Evolutionary conservation across 2,113 vertebrate genomes (phyloP), one percentile per base, ranked within the genome.

Genomic region (Macheiramphus alcinus): DNA sequence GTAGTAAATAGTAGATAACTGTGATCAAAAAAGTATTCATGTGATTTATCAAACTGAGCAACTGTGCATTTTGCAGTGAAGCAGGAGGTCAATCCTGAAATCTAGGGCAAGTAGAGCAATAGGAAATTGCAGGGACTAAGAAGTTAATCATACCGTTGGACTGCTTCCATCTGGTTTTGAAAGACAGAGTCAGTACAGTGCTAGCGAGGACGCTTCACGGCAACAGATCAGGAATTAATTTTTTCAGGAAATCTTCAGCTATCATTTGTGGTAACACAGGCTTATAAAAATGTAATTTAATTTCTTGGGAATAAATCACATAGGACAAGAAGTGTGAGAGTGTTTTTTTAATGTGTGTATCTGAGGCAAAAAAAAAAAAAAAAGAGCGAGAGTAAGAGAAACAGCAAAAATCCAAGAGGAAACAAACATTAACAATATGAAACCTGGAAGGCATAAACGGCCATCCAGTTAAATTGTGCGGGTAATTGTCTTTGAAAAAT

Each of bases 71-170:
- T 98, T 97, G 94, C 97, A 98, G 97, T 97, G 97, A 97, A 96
- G 94, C 97, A 86, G 96, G 98, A 98, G 98, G 98, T 98, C 98
- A 98, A 85, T 98, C 97, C 97, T 94, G 96, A 98, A 98, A 98
- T 98, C 97, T 97, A 94, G 96, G 98, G 97, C 97, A 97, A 97
- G 97, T 85, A 91, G 95, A 97, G 97, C 96, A 92, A 74, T 84
- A 97, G 97, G 97, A 98, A 98, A 98, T 98, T 97, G 97, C 93
- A 55, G 91, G 94, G 95, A 94, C 97, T 98, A 93, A 97, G 97
- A 98, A 98, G 98, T 98, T 98, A 98, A 98, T 98, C 98, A 98
- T 96, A 70, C 91, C 74, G 68, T 95, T 97, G 90, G 97, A 98
- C 97, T 75, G 93, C 93, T 98, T 97, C 98, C 98, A 98, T 98